A percentile compares a stretch with the other conserved stretches of the same genome.
Evolutionary conservation across 1,140 invertebrate species (phyloP).

Genomic region (Neodiprion lecontei): DNA sequence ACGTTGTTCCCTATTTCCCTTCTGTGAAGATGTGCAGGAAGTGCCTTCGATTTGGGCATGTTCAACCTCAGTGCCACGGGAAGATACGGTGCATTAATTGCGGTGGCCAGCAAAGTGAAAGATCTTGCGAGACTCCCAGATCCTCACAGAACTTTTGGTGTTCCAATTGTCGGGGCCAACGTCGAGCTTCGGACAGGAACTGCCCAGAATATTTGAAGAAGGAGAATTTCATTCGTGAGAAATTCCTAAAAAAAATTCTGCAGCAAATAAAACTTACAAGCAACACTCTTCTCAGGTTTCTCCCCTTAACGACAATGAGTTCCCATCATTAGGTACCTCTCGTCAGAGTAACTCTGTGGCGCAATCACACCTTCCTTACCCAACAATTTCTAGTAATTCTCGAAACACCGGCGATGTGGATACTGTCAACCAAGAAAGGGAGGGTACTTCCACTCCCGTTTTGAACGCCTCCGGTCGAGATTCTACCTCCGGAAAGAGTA

Average conservation of each 20-base stretch:
- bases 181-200: not conserved
- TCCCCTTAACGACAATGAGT: not conserved
- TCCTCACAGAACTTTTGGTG: constrained; percentile 2
- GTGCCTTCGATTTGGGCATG: constrained; percentile 10
- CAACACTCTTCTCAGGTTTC: not conserved
- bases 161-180: constrained; percentile 3
- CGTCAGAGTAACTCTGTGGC: not conserved
- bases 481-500: too few relatives aligned
- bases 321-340: not conserved
- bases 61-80: not conserved
- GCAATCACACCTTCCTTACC: not conserved
- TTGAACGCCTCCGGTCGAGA: too few relatives aligned
- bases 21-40: constrained; percentile 15
- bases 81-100: constrained; percentile 8
- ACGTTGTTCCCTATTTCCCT: constrained; percentile 8
- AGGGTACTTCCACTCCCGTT: too few relatives aligned
- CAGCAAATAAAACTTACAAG: not conserved
- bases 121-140: not conserved
- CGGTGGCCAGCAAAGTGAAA: not conserved
- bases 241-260: not conserved
- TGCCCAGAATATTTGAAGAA: constrained; percentile 10
- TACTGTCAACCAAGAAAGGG: too few relatives aligned
- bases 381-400: not conserved
- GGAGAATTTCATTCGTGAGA: not conserved
- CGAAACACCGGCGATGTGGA: too few relatives aligned